Percentiles rank a stretch among this genome's conserved stretches.
These are phyloP conservation scores for Drusus annulatus DNA, from an alignment of 1,140 invertebrate species.

Conservation along the genomic window DNA sequence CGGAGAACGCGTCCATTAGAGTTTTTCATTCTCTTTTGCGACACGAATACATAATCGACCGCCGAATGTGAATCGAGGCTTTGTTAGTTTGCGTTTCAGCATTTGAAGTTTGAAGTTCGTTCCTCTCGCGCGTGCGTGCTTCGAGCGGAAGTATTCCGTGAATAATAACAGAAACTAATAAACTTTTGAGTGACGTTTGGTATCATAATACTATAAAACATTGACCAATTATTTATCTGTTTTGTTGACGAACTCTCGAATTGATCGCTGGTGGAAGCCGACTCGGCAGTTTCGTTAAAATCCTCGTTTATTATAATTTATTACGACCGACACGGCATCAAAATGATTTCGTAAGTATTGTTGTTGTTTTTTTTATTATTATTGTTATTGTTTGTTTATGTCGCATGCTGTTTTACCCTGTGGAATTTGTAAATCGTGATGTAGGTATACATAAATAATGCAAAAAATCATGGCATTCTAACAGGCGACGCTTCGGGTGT, in stretches of 20 bases:
- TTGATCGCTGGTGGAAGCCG: background rate
- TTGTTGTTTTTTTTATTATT: too few species aligned
- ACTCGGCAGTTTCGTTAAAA: background rate
- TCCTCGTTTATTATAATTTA: background rate
- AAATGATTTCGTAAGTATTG: conserved; percentile 21
- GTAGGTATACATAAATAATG: too few species aligned
- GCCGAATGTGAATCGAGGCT: conserved; percentile 1
- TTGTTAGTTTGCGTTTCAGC: conserved; percentile 38
- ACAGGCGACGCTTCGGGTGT: too few species aligned
- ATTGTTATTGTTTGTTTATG: too few species aligned
- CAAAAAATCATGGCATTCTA: too few species aligned
- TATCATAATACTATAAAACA: background rate
- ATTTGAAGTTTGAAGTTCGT: conserved; percentile 34
- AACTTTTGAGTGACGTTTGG: conserved; percentile 6
- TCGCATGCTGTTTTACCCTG: too few species aligned
- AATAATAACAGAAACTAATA: background rate
- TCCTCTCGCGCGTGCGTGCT: conserved; percentile 12
- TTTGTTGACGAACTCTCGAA: background rate
- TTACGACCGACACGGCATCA: conserved; percentile 3
- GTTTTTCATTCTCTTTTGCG: conserved; percentile 29
- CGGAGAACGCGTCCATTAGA: background rate
- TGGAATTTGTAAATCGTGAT: too few species aligned
- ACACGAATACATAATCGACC: conserved; percentile 43
- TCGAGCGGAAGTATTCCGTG: background rate
- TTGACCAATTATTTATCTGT: conserved; percentile 4